phyloP scores from a whole-genome alignment of 2,888 invertebrate genomes.

The Sesia bembeciformis region DNA sequence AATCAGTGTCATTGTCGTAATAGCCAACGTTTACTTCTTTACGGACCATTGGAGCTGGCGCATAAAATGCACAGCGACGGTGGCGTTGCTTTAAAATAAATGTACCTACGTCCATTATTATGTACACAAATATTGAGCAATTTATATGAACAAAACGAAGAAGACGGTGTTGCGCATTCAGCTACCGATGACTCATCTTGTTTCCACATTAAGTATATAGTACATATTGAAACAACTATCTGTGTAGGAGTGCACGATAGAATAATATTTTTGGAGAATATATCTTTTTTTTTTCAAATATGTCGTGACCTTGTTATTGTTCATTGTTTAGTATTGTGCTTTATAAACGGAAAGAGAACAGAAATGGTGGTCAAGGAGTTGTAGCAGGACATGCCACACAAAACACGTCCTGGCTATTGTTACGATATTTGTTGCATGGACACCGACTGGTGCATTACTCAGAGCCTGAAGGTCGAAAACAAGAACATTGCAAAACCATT shows the following conservation, averaged over 20 bases:
- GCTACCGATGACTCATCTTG: too few relatives aligned
- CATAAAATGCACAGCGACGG: constrained; percentile 34
- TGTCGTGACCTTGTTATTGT: background rate
- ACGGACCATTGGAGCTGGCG: constrained; percentile 34
- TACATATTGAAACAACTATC: too few relatives aligned
- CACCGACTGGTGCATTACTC: constrained; percentile 4
- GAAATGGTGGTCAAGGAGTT: background rate
- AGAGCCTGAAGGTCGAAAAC: constrained; percentile 6
- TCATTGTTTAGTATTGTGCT: background rate
- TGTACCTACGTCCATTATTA: too few relatives aligned
- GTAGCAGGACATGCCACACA: background rate
- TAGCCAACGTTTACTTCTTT: constrained; percentile 20
- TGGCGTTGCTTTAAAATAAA: constrained; percentile 20
- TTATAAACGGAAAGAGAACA: background rate
- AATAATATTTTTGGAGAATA: background rate
- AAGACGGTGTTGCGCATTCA: too few relatives aligned
- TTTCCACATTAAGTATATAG: too few relatives aligned
- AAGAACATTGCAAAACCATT: background rate
- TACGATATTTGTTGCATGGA: background rate
- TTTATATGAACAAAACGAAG: too few relatives aligned
- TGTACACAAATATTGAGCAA: too few relatives aligned
- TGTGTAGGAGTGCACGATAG: too few relatives aligned
- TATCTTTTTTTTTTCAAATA: background rate
- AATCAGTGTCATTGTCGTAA: background rate
- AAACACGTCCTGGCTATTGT: background rate